Evolutionary conservation across 2,797 vertebrate species (phyloP), one percentile per base, ranked within the genome.

Genomic region (Lateolabrax maculatus): DNA sequence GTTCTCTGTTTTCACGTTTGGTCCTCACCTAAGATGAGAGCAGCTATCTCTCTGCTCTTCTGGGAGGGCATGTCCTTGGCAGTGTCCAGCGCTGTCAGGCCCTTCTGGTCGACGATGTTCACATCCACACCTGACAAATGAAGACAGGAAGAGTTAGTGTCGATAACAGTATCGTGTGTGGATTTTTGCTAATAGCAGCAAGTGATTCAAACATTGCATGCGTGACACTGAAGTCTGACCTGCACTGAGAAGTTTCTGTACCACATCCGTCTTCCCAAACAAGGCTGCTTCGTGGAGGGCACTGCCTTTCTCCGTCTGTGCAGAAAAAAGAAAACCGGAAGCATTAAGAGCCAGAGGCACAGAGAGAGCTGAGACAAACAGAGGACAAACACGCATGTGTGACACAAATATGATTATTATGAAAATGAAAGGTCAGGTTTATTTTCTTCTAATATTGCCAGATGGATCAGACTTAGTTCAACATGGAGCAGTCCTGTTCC

Each of bases 211-310:
- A 52, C 0, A 1, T 31, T 13, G 25, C 10, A 49, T 1, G 21
- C 0, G 16, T 13, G 16, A 25, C 8, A 4, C 5, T 8, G 11
- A 36, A 3, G 31, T 57, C 96, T 95, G 92, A 99, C 98, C 98
- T 96, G 97, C 96, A 81, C 94, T 93, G 87, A 99, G 96, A 80
- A 99, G 97, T 91, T 96, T 97, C 93, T 97, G 97, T 46, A 99
- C 98, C 92, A 99, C 97, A 83, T 99, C 98, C 10, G 95, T 96
- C 95, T 99, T 99, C 86, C 98, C 98, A 93, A 95, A 99, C 88
- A 99, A 96, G 86, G 98, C 98, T 46, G 98, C 98, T 95, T 99
- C 98, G 46, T 99, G 98, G 90, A 99, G 97, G 90, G 98, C 98
- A 79, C 98, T 99, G 94, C 98, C 98, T 94, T 98, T 99, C 93